Conservation (phyloP, 2,888 invertebrate species). For the Eupithecia tripunctaria region DNA sequence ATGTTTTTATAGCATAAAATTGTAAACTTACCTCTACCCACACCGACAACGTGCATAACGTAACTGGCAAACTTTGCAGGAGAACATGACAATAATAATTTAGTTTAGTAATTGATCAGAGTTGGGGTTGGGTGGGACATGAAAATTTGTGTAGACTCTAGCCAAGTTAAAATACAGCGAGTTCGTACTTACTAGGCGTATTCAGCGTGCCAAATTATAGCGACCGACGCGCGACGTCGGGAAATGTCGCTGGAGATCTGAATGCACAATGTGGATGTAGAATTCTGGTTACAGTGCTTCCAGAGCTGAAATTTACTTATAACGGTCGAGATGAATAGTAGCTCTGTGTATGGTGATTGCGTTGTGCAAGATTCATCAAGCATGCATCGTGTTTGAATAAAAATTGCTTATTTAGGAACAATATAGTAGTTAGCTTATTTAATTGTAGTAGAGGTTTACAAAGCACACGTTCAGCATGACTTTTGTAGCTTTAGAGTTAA, state of each 20-base stretch:
- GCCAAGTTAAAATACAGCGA: constrained; percentile 30
- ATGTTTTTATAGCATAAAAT: not conserved
- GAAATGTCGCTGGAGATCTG: constrained; percentile 36
- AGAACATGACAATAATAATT: constrained; percentile 5
- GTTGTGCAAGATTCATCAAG: not conserved
- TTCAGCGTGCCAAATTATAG: constrained; percentile 33
- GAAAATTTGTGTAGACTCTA: constrained; percentile 20
- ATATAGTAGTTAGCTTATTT: too few species aligned
- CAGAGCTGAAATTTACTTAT: constrained; percentile 37
- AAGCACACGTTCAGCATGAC: not conserved
- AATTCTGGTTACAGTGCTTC: constrained; percentile 33
- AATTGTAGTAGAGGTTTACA: not conserved
- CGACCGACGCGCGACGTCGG: constrained; percentile 24
- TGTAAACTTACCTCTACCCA: constrained; percentile 3
- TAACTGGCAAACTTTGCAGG: constrained; percentile 7
- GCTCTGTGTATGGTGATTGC: constrained; percentile 2
- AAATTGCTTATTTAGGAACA: not conserved
- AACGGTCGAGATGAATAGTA: constrained; percentile 25
- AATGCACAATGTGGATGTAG: constrained; percentile 26
- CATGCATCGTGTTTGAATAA: not conserved
- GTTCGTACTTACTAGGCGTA: constrained; percentile 25
- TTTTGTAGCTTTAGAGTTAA: not conserved
- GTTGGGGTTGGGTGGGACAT: constrained; percentile 17
- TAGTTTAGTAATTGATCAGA: constrained; percentile 14
- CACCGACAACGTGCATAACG: not conserved